phyloP scores from a whole-genome alignment of 2,888 invertebrate genomes.

The Epsilonema sp. region DNA sequence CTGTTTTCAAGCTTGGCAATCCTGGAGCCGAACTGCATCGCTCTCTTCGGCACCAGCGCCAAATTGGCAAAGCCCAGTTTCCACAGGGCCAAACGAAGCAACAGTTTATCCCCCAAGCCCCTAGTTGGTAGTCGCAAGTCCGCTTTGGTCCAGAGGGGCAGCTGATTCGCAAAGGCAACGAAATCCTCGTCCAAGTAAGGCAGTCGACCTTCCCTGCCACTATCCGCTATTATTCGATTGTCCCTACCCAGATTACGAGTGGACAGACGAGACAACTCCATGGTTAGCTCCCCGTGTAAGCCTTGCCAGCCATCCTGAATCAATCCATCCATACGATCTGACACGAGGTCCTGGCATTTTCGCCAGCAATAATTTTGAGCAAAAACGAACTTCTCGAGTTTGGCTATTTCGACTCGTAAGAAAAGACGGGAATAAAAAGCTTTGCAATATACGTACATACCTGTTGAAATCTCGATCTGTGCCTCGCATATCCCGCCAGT shows the following conservation, averaged over 20 bases:
- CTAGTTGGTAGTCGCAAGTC: constrained; percentile 37
- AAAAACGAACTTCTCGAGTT: too few species aligned
- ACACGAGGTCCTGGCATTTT: too few species aligned
- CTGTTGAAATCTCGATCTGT: constrained; percentile 45
- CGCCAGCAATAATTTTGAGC: too few species aligned
- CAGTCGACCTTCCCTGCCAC: constrained; percentile 52
- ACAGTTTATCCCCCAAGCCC: constrained; percentile 78
- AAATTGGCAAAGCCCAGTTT: constrained; percentile 26
- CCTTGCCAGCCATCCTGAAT: constrained; percentile 35
- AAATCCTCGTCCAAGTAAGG: constrained; percentile 43
- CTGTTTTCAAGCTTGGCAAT: constrained; percentile 57
- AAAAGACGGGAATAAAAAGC: constrained; percentile 9
- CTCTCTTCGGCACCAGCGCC: constrained; percentile 60
- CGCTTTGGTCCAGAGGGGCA: constrained; percentile 36
- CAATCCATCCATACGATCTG: too few species aligned
- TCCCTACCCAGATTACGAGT: constrained; percentile 79
- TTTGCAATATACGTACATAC: constrained; percentile 15
- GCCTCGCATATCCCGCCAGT: constrained; percentile 77
- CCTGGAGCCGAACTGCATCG: constrained; percentile 87
- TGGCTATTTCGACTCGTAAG: too few species aligned
- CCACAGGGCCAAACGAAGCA: constrained; percentile 43
- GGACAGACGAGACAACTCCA: constrained; percentile 67
- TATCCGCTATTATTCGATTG: constrained; percentile 67
- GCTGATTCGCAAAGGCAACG: constrained; percentile 34
- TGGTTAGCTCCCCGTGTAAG: constrained; percentile 43